These are phyloP conservation scores for Caranx melampygus DNA, from an alignment of 2,113 vertebrate species.

Conservation along the genomic window DNA sequence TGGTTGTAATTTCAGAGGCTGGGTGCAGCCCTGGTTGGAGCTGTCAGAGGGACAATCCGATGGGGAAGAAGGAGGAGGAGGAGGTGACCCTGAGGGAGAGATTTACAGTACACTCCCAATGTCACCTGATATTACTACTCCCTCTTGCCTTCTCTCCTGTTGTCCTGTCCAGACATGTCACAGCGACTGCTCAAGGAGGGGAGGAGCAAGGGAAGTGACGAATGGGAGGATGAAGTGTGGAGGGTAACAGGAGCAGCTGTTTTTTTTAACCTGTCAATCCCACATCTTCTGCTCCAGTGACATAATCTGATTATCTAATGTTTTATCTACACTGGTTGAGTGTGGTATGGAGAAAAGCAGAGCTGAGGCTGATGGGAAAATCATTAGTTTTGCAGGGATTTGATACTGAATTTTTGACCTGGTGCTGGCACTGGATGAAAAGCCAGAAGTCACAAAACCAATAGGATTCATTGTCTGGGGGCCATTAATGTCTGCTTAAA, in stretches of 20 bases:
- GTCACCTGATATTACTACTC: constrained; percentile 61
- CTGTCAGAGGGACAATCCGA: constrained; percentile 58
- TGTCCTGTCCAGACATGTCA: constrained; percentile 63
- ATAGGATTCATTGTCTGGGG: not conserved
- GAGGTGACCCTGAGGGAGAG: constrained; percentile 65
- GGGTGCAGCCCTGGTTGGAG: constrained; percentile 43
- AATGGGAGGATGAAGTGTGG: constrained; percentile 18
- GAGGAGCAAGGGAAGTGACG: constrained; percentile 28
- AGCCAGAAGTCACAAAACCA: not conserved
- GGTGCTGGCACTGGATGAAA: not conserved
- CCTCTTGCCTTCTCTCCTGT: constrained; percentile 42
- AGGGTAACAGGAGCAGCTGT: not conserved
- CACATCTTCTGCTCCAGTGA: not conserved
- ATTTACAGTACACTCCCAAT: constrained; percentile 67
- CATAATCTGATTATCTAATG: not conserved
- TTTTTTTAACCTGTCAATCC: not conserved
- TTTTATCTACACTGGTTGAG: not conserved
- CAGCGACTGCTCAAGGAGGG: constrained; percentile 27
- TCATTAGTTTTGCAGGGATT: not conserved
- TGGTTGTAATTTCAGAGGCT: constrained; percentile 64
- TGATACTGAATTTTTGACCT: not conserved
- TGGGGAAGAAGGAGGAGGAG: constrained; percentile 30
- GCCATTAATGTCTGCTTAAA: not conserved
- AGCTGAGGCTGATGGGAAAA: not conserved
- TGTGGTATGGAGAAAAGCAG: too few species aligned